Evolutionary conservation across 1,140 invertebrate species (phyloP), one percentile per base, ranked within the genome.

Genomic region (Aphaenogaster floridana): DNA sequence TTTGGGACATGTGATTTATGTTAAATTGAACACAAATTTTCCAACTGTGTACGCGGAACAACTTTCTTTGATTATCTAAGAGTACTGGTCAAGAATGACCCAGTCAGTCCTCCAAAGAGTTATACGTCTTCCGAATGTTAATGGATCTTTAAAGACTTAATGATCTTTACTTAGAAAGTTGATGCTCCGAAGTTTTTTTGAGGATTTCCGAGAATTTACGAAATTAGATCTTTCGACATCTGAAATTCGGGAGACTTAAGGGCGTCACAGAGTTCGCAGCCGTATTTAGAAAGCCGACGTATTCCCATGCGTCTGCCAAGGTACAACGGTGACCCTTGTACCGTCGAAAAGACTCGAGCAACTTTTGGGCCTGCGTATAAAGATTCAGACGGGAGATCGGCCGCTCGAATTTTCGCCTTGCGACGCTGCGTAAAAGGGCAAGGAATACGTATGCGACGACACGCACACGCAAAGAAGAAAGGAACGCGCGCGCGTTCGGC

Each of bases 381-480:
- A 87, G 79, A 86, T 87, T 42, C 89, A 83, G 85, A 88, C 88
- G 48, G 34, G 57, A 86, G 63, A 71, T 61, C 63, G n/a, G 54
- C 42, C 52, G 61, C 86, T 79, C 69, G 63, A 83, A 66, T 78
- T 88, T 89, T 79, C 76, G 81, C 64, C 9, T 28, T 15, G 45
- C 21, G 61, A 68, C 77, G 17, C 11, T 9, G n/a, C 54, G 54
- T 88, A 72, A 85, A 80, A 64, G 76, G 79, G 61, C 88, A 87
- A 86, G 72, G 48, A 78, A 71, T 77, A 71, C 45, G 36, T 15
- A 34, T 15, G 66, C 21, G 77, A 52, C 17, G 52, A 21, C 8
- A 34, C 80, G 21, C 13, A 17, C 42, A 15, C 50, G n/a, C 64
- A 5, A 5, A 1, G 28, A 76, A 36, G 50, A 48, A 45, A 45